A percentile compares a stretch with the other conserved stretches of the same genome.
phyloP scores from a whole-genome alignment of 1,140 invertebrate species.

The Ceratosolen solmsi region DNA sequence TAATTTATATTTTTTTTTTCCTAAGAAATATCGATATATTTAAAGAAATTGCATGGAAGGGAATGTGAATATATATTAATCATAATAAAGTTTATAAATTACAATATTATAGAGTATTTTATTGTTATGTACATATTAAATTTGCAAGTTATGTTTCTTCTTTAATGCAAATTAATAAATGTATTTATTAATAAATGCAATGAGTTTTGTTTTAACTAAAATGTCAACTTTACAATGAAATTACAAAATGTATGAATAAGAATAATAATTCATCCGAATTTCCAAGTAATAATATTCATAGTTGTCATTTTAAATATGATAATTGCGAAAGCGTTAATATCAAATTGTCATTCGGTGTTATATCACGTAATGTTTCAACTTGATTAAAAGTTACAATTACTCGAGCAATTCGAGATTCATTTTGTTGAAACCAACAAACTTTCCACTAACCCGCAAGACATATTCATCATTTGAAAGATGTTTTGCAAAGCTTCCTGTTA shows the following conservation, averaged over 20 bases:
- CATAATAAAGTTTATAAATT: too few relatives aligned
- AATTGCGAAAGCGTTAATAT: slow-evolving; percentile 32
- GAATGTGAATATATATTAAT: too few relatives aligned
- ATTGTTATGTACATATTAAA: too few relatives aligned
- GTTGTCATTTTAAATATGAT: slow-evolving; percentile 16
- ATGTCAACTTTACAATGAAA: neutral
- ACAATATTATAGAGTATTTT: too few relatives aligned
- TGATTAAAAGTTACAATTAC: slow-evolving; percentile 45
- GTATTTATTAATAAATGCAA: too few relatives aligned
- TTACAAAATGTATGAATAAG: neutral
- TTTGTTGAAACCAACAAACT: slow-evolving; percentile 10
- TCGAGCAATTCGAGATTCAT: slow-evolving; percentile 45
- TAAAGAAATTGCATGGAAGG: too few relatives aligned
- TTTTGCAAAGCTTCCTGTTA: slow-evolving; percentile 1
- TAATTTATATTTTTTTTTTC: too few relatives aligned
- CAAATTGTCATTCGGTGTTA: slow-evolving; percentile 39
- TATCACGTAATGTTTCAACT: slow-evolving; percentile 38
- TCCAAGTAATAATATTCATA: neutral
- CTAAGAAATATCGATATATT: too few relatives aligned
- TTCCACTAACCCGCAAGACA: neutral
- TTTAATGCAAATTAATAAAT: too few relatives aligned
- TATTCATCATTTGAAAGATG: neutral
- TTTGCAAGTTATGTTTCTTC: too few relatives aligned
- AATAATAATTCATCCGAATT: neutral
- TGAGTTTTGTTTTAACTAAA: too few relatives aligned